Evolutionary conservation across 2,113 vertebrate genomes (phyloP).

Genomic region (Sylvia atricapilla): DNA sequence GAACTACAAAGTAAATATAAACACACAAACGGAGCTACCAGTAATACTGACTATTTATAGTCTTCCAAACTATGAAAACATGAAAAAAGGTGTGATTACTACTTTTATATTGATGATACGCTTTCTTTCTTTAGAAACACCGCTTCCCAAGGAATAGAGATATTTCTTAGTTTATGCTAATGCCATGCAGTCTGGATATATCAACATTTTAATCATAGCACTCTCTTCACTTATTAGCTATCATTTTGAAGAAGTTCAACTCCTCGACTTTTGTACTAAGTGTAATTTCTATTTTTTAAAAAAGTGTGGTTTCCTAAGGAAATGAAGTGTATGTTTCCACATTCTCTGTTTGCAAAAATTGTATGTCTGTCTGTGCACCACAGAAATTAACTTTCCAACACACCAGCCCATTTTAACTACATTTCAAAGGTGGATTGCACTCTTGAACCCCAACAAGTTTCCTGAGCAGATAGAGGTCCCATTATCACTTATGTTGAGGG

Average conservation of each 20-base stretch:
- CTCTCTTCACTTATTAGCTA: not conserved
- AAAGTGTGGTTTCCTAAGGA: not conserved
- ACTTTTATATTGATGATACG: not conserved
- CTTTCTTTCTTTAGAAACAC: not conserved
- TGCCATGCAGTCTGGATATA: not conserved
- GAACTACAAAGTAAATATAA: not conserved
- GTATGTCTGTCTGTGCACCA: not conserved
- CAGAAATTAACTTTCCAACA: not conserved
- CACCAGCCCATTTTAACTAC: not conserved
- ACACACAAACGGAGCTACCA: not conserved
- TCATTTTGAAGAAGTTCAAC: not conserved
- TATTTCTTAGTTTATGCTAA: not conserved
- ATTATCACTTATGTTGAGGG: not conserved
- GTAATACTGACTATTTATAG: not conserved
- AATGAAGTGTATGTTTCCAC: not conserved
- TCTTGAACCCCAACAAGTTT: not conserved
- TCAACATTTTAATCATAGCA: not conserved
- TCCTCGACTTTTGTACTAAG: not conserved
- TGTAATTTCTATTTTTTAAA: not conserved
- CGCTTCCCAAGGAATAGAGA: not conserved
- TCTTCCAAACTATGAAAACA: not conserved
- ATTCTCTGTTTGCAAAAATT: not conserved
- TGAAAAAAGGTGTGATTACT: not conserved
- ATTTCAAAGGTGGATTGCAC: not conserved
- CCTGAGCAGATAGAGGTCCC: not conserved